Conservation (phyloP, 2,113 vertebrate genomes). For the Nothobranchius kuhntae region DNA sequence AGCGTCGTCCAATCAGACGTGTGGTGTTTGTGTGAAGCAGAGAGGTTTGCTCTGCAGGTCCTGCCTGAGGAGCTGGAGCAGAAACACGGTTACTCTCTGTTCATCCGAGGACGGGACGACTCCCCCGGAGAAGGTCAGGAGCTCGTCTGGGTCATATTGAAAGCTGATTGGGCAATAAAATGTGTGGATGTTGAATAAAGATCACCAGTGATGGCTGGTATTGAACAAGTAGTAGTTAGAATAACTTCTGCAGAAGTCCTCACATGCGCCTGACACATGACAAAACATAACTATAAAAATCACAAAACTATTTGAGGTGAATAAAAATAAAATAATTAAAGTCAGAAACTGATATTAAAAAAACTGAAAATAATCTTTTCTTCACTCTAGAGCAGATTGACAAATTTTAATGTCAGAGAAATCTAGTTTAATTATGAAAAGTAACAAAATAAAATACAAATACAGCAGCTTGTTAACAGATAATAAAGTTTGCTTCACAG, state of each 20-base stretch:
- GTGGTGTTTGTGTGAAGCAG: background rate
- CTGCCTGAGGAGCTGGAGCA: constrained; percentile 86
- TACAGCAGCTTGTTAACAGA: too few relatives aligned
- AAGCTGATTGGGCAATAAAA: background rate
- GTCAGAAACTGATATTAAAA: too few relatives aligned
- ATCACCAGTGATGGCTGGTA: background rate
- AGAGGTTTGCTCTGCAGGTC: constrained; percentile 70
- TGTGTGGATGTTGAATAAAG: background rate
- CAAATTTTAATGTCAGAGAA: too few relatives aligned
- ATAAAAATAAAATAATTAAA: too few relatives aligned
- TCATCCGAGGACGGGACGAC: constrained; percentile 88
- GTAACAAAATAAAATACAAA: too few relatives aligned
- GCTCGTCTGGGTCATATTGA: background rate
- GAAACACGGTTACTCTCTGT: constrained; percentile 85
- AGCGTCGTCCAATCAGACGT: constrained; percentile 46
- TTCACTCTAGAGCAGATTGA: too few relatives aligned
- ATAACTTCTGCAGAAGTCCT: too few relatives aligned
- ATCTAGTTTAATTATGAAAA: too few relatives aligned
- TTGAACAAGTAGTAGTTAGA: background rate
- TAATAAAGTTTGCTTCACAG: background rate
- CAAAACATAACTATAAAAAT: too few relatives aligned
- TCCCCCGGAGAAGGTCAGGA: constrained; percentile 86
- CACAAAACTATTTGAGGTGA: too few relatives aligned
- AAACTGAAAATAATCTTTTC: too few relatives aligned
- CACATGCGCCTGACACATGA: too few relatives aligned